phyloP scores from a whole-genome alignment of 2,797 vertebrate genomes.

The Uromys caudimaculatus region DNA sequence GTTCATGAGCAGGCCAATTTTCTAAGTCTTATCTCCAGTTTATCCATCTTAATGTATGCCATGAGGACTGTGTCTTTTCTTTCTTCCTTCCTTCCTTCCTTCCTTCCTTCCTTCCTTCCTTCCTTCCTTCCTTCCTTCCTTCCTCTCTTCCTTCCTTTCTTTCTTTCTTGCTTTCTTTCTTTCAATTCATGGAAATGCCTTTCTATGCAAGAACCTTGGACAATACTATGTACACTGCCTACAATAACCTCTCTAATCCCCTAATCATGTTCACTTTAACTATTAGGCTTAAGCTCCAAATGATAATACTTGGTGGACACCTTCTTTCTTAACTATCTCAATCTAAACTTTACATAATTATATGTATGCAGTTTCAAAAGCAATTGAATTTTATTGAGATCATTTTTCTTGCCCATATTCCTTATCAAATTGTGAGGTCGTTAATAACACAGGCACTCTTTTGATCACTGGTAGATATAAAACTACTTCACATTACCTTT shows the following conservation, averaged over 20 bases:
- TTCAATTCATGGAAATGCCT: not conserved
- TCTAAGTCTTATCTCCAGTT: not conserved
- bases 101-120: no score
- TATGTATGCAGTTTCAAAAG: not conserved
- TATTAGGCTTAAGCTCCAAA: not conserved
- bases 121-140: no score
- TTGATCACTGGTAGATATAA: not conserved
- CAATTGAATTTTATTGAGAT: not conserved
- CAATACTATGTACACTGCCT: not conserved
- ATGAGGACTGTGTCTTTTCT: not conserved
- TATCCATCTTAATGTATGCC: not conserved
- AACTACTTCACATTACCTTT: not conserved
- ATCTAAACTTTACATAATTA: not conserved
- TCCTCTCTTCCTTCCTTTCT: no score
- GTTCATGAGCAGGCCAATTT: not conserved
- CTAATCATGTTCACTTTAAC: not conserved
- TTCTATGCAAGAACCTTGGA: not conserved
- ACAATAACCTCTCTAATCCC: not conserved
- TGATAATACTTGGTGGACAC: not conserved
- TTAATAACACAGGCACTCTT: not conserved
- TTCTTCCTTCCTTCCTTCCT: no score
- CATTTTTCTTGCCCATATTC: not conserved
- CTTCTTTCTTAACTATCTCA: not conserved
- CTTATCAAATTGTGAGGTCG: not conserved
- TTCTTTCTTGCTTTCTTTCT: no score